Conservation (phyloP, 1,140 invertebrate species). For the Streblospio benedicti region DNA sequence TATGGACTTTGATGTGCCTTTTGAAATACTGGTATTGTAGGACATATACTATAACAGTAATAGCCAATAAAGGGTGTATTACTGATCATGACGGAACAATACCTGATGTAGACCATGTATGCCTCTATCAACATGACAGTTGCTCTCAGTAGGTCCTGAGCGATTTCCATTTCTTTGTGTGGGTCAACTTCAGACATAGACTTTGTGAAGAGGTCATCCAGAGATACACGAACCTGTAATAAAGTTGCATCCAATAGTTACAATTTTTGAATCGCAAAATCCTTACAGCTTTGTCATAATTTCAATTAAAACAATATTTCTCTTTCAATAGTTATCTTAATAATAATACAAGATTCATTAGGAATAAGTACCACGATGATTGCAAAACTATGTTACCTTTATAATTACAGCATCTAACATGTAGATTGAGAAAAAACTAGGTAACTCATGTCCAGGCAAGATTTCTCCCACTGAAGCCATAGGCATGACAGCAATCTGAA, state of each 20-base stretch:
- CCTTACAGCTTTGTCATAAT: too few species aligned
- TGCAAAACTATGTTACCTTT: too few species aligned
- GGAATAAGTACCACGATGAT: too few species aligned
- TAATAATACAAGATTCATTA: too few species aligned
- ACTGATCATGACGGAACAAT: background rate
- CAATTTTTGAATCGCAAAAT: too few species aligned
- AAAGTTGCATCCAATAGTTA: too few species aligned
- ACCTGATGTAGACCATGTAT: constrained; percentile 49
- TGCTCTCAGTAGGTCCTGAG: constrained; percentile 56
- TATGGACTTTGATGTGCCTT: too few species aligned
- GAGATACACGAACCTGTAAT: constrained; percentile 59
- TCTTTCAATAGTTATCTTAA: too few species aligned
- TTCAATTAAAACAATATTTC: too few species aligned
- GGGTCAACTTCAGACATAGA: constrained; percentile 31
- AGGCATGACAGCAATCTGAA: constrained; percentile 41
- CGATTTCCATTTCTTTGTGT: constrained; percentile 35
- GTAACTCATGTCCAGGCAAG: constrained; percentile 45
- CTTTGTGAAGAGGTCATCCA: constrained; percentile 51
- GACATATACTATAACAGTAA: too few species aligned
- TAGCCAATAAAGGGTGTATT: background rate
- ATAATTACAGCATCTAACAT: constrained; percentile 60
- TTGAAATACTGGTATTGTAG: too few species aligned
- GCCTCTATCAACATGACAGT: constrained; percentile 56
- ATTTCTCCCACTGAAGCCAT: constrained; percentile 25
- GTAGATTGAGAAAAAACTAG: constrained; percentile 58